Percentiles rank a stretch among this genome's conserved stretches.
Conservation (phyloP, 2,888 invertebrate genomes). For the Horisme vitalbata region DNA sequence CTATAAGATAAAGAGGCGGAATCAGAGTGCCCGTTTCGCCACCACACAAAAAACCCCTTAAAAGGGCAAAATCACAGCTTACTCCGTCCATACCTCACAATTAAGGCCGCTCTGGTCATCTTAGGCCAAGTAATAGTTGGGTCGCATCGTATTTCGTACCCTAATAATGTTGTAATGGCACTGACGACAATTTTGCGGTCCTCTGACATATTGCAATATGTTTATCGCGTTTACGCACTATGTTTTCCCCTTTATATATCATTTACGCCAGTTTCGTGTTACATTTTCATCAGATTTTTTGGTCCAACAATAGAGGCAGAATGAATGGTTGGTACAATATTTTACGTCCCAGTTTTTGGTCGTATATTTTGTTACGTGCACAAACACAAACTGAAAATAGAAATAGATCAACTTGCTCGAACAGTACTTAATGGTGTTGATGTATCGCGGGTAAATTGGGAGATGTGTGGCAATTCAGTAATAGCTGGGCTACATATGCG, state of each 20-base stretch:
- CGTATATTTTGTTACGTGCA: neutral
- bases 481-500: no score
- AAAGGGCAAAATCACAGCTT: slow-evolving; percentile 16
- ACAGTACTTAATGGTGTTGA: neutral
- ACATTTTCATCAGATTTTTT: slow-evolving; percentile 53
- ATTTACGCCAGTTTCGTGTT: slow-evolving; percentile 42
- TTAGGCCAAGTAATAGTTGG: slow-evolving; percentile 49
- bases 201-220: slow-evolving; percentile 51
- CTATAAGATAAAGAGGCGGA: no score
- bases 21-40: neutral
- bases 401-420: neutral
- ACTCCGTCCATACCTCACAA: slow-evolving; percentile 27
- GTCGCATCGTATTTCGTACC: slow-evolving; percentile 40
- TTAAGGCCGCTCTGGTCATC: slow-evolving; percentile 37
- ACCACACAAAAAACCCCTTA: slow-evolving; percentile 5
- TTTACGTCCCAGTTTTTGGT: slow-evolving; percentile 4
- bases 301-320: slow-evolving; percentile 17
- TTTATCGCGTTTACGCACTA: slow-evolving; percentile 48
- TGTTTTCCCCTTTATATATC: slow-evolving; percentile 50
- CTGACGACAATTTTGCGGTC: slow-evolving; percentile 51
- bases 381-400: slow-evolving; percentile 5
- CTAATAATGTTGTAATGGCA: slow-evolving; percentile 44
- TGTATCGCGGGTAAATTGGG: neutral
- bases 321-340: slow-evolving; percentile 5
- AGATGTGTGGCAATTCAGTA: neutral